These are phyloP conservation scores for Orius insidiosus DNA, from an alignment of 1,140 invertebrate genomes.

Conservation along the genomic window DNA sequence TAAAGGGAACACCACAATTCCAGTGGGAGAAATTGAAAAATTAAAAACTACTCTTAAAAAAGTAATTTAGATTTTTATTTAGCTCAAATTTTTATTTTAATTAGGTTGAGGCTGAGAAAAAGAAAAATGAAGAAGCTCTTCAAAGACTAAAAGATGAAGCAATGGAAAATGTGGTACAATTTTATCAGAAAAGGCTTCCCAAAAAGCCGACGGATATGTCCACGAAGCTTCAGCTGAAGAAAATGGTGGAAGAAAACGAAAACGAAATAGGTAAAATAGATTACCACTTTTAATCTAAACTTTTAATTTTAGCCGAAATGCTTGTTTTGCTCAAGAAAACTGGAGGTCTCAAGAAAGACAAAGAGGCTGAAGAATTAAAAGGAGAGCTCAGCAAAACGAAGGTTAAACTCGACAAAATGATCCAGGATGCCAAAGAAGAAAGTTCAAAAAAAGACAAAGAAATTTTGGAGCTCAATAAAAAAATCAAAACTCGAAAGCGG, in stretches of 20 bases:
- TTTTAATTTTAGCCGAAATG: constrained; percentile 38
- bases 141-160: constrained; percentile 41
- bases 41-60: constrained; percentile 19
- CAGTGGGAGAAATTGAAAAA: constrained; percentile 24
- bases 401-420: constrained; percentile 28
- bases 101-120: constrained; percentile 38
- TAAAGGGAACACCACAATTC: constrained; percentile 23
- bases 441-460: constrained; percentile 31
- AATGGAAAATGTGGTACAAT: constrained; percentile 31
- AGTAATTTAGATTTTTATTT: constrained; percentile 8
- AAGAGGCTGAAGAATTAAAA: constrained; percentile 20
- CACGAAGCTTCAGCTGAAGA: constrained; percentile 52
- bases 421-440: constrained; percentile 32
- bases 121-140: constrained; percentile 36
- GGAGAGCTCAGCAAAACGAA: constrained; percentile 28
- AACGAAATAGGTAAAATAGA: constrained; percentile 46
- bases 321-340: constrained; percentile 39
- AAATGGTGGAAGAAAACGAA: constrained; percentile 60
- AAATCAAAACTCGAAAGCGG: constrained; percentile 16
- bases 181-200: constrained; percentile 38
- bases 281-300: too few relatives aligned
- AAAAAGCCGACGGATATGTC: constrained; percentile 51
- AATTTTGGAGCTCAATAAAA: constrained; percentile 26
- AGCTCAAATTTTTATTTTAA: background rate
- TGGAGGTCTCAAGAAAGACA: constrained; percentile 24